A percentile compares a stretch with the other conserved stretches of the same genome.
These are phyloP conservation scores for Drosophila mojavensis DNA, from an alignment of 1,140 invertebrate species.

Conservation along the genomic window DNA sequence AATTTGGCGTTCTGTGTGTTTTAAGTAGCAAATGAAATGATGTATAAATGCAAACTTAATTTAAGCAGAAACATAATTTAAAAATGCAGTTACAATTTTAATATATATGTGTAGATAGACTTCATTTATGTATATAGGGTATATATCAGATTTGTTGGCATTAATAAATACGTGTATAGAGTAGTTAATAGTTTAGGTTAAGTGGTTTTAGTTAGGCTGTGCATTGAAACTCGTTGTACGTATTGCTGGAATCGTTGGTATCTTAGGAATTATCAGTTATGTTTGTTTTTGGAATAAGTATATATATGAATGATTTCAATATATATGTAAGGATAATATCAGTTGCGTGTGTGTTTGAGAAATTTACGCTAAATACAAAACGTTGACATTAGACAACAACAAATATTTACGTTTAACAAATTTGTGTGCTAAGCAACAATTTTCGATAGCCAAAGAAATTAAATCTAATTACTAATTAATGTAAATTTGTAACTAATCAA, in stretches of 20 bases:
- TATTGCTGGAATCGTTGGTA: conserved; percentile 68
- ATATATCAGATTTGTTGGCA: conserved; percentile 21
- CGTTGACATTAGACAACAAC: conserved; percentile 23
- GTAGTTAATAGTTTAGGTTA: conserved; percentile 41
- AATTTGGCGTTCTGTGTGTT: conserved; percentile 64
- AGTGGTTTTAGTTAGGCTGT: conserved; percentile 21
- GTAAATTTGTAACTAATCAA: conserved; percentile 32
- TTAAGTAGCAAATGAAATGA: conserved; percentile 26
- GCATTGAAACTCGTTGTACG: conserved; percentile 64
- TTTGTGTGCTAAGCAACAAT: conserved; percentile 30
- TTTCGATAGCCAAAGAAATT: conserved; percentile 47
- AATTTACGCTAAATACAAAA: conserved; percentile 39
- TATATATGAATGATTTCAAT: conserved; percentile 33
- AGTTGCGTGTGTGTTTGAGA: conserved; percentile 33
- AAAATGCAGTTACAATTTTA: conserved; percentile 10
- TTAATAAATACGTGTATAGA: conserved; percentile 13
- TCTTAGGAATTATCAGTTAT: conserved; percentile 69
- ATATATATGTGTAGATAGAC: conserved; percentile 10
- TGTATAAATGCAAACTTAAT: conserved; percentile 37
- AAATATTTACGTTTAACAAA: conserved; percentile 4
- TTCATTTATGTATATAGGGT: conserved; percentile 18
- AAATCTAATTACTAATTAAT: conserved; percentile 56
- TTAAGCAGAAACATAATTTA: conserved; percentile 26
- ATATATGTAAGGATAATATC: conserved; percentile 52
- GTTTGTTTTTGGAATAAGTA: conserved; percentile 49